Percentiles rank a stretch among this genome's conserved stretches.
phyloP scores from a whole-genome alignment of 1,140 invertebrate species.

The Diplogasteroides magnus region DNA sequence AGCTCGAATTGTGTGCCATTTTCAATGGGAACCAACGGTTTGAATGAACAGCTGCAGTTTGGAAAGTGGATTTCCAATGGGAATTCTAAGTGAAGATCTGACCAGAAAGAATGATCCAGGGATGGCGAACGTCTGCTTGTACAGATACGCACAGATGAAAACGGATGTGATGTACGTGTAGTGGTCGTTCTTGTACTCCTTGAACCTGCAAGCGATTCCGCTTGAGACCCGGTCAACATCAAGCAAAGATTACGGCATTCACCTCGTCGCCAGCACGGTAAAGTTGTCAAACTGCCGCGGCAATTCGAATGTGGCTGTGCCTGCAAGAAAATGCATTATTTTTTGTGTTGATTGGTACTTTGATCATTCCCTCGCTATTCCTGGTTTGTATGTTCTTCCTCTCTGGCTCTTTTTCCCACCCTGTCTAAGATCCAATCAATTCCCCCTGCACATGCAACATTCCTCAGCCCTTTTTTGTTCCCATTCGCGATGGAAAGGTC shows the following conservation, averaged over 20 bases:
- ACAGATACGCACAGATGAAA: constrained; percentile 64
- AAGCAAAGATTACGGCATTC: neutral
- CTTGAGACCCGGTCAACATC: neutral
- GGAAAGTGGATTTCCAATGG: constrained; percentile 6
- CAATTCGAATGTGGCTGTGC: constrained; percentile 51
- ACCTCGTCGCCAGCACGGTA: constrained; percentile 48
- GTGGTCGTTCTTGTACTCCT: constrained; percentile 60
- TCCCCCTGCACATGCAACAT: neutral
- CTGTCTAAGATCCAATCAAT: constrained; percentile 21
- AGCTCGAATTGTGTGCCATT: no score
- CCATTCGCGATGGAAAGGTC: neutral
- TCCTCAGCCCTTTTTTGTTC: neutral
- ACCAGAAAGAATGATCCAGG: constrained; percentile 67
- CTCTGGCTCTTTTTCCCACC: neutral
- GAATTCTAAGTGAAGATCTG: constrained; percentile 37
- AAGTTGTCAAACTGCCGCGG: constrained; percentile 60
- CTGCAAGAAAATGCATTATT: constrained; percentile 9
- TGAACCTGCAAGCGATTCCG: constrained; percentile 32
- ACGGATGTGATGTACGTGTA: constrained; percentile 61
- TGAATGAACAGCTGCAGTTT: no score
- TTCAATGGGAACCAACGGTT: no score
- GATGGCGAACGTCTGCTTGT: constrained; percentile 68
- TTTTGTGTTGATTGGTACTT: no score
- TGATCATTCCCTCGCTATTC: no score
- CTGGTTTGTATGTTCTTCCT: neutral